Evolutionary conservation across 2,888 invertebrate genomes (phyloP), one percentile per base, ranked within the genome.

Genomic region (Sisyra terminalis): DNA sequence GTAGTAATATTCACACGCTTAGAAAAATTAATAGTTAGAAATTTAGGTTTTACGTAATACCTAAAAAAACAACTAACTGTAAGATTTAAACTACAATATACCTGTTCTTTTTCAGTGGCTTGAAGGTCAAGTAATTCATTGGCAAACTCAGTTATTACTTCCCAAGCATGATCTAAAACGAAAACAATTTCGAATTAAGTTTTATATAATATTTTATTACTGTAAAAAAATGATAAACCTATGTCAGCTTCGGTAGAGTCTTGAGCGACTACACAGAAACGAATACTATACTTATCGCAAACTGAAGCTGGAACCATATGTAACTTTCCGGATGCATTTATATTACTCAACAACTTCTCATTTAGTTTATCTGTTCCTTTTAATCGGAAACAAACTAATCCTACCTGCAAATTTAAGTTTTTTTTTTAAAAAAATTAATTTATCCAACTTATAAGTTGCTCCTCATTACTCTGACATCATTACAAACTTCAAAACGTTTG

Each of bases 281-380:
- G 70, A 52, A 94, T 92, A 40, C 92, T 86, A 58, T 84, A 94
- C 53, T 79, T 78, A 39, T 92, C 90, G 55, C 87, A 83, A 14
- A 93, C 81, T 36, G 75, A 78, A 0, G 94, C 88, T 1, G 94
- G 94, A 9, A 94, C 94, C 94, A 97, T 96, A 61, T 97, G 96
- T 46, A 97, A 66, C 60, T 85, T 86, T 10, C 93, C 96, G 3
- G 93, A 92, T 46, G 87, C 93, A 57, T 97, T 97, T 52, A 97
- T 89, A 49, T 77, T 75, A 46, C 89, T 88, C 52, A 97, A 64
- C 31, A 97, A 67, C 59, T 88, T 89, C 62, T 94, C 90, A 59
- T 96, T 96, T 40, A 90, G 56, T 53, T 83, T 81, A 52, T 80
- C 78, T 3, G 66, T 61, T 43, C 87, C 88, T 57, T 79, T 77